These are phyloP conservation scores for Lagria hirta DNA, from an alignment of 2,888 invertebrate genomes.

Conservation along the genomic window DNA sequence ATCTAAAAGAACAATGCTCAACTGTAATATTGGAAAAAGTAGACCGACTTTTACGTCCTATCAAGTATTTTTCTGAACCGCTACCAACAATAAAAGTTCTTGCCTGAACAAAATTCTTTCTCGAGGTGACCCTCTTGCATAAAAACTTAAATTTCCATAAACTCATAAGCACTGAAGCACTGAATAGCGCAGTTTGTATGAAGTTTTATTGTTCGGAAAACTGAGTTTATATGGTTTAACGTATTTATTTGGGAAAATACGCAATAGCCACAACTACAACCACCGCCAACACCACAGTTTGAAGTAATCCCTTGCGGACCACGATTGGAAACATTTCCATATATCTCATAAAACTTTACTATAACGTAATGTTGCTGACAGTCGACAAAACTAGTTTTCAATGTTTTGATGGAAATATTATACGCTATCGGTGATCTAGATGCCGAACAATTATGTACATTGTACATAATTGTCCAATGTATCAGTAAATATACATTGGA, in stretches of 20 bases:
- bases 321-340: conserved; percentile 50
- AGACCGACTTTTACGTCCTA: too few species aligned
- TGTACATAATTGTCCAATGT: too few species aligned
- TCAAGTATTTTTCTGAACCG: too few species aligned
- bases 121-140: conserved; percentile 1
- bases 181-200: conserved; percentile 48
- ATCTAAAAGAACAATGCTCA: too few species aligned
- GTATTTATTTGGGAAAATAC: conserved; percentile 45
- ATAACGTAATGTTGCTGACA: conserved; percentile 36
- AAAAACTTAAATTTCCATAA: conserved; percentile 47
- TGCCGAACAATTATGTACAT: too few species aligned
- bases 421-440: too few species aligned
- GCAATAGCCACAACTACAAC: conserved; percentile 29
- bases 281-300: conserved; percentile 16
- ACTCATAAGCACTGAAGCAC: conserved; percentile 48
- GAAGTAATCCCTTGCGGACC: conserved; percentile 37
- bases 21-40: too few species aligned
- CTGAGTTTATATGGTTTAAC: conserved; percentile 46
- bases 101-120: too few species aligned
- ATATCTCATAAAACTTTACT: conserved; percentile 51
- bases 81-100: too few species aligned
- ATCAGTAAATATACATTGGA: too few species aligned
- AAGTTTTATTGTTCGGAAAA: conserved; percentile 52
- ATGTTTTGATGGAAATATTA: too few species aligned
- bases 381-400: conserved; percentile 28